Evolutionary conservation across 2,888 invertebrate species (phyloP).

Genomic region (Latrodectus elegans): DNA sequence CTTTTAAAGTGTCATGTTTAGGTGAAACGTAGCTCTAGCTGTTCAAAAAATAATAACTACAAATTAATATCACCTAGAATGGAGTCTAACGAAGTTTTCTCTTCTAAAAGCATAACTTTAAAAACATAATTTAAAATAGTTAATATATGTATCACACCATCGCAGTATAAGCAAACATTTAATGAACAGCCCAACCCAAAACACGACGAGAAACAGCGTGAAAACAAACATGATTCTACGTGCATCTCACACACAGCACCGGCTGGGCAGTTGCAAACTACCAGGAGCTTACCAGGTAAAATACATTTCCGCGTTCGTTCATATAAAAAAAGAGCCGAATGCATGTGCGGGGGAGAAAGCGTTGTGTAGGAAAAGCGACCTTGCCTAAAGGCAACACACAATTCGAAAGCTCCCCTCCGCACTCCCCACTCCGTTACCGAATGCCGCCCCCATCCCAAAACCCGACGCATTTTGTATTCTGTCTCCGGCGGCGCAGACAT

Average conservation of each 20-base stretch:
- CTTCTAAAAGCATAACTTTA: too few relatives aligned
- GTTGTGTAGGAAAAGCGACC: slow-evolving; percentile 40
- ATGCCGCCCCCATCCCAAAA: background rate
- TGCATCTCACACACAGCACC: background rate
- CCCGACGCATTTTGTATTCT: background rate
- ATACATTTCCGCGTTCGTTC: background rate
- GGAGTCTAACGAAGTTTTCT: too few relatives aligned
- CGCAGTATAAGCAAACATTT: background rate
- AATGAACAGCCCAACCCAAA: background rate
- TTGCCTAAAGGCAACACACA: slow-evolving; percentile 59
- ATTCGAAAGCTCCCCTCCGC: slow-evolving; percentile 5
- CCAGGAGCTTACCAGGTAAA: background rate
- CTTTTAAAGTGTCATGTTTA: too few relatives aligned
- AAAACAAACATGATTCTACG: background rate
- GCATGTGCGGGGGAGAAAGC: background rate
- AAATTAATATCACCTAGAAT: too few relatives aligned
- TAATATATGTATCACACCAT: too few relatives aligned
- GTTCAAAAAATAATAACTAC: too few relatives aligned
- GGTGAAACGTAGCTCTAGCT: too few relatives aligned
- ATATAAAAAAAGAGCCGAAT: background rate
- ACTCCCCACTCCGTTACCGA: slow-evolving; percentile 8
- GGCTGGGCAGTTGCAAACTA: too few relatives aligned
- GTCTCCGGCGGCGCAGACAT: slow-evolving; percentile 16
- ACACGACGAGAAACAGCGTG: background rate
- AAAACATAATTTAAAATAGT: too few relatives aligned